Evolutionary conservation across 35 echinoderm and acorn worm species (phyloP).

Genomic region (Nesometra sesokonis): DNA sequence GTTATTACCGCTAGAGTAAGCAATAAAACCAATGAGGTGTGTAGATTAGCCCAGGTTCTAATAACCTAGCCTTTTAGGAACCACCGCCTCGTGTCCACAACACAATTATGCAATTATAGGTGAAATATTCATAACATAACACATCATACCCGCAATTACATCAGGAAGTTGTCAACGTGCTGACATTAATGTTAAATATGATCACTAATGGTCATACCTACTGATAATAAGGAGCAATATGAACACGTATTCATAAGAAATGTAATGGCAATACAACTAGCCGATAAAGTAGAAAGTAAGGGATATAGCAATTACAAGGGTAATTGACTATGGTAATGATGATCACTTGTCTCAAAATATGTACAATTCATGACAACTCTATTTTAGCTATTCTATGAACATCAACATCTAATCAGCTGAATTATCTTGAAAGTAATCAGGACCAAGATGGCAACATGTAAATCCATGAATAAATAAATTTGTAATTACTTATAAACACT

Average conservation of each 20-base stretch:
- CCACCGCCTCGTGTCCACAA: not conserved
- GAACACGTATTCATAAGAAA: too few relatives aligned
- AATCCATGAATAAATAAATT: not conserved
- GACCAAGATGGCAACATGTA: not conserved
- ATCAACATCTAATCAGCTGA: not conserved
- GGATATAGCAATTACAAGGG: not conserved
- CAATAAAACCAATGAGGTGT: not conserved
- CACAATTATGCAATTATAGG: not conserved
- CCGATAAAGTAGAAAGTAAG: too few relatives aligned
- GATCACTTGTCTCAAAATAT: not conserved
- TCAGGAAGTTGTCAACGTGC: not conserved
- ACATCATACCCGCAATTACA: not conserved
- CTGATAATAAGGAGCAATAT: not conserved
- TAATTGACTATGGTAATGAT: too few relatives aligned
- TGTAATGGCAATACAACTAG: too few relatives aligned
- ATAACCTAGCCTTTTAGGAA: not conserved
- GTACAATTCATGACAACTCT: not conserved
- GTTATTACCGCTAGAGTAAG: not conserved
- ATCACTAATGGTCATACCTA: not conserved
- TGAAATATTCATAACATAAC: not conserved
- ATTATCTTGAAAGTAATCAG: not conserved
- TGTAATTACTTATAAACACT: too few relatives aligned
- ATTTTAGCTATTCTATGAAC: not conserved
- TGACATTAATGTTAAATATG: not conserved
- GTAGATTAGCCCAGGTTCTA: not conserved